phyloP scores from a whole-genome alignment of 2,113 vertebrate genomes.

The Rhinoderma darwinii region DNA sequence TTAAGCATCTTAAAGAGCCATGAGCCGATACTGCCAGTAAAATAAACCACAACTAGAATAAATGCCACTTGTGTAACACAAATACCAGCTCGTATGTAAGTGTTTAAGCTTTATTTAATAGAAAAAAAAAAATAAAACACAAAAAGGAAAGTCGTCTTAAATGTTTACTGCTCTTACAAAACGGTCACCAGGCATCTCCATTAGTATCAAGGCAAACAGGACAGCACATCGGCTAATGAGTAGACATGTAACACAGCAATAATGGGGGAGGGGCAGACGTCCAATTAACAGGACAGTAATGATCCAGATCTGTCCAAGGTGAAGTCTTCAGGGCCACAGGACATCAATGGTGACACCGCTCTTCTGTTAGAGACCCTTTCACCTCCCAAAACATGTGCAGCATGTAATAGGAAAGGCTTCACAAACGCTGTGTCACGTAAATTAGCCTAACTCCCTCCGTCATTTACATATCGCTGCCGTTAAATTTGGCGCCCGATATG shows the following conservation, averaged over 20 bases:
- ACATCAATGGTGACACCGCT: not conserved
- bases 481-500: too few relatives aligned
- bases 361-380: not conserved
- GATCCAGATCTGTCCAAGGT: not conserved
- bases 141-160: not conserved
- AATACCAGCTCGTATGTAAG: conserved; percentile 32
- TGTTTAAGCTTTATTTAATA: conserved; percentile 46
- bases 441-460: too few relatives aligned
- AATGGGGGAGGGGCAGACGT: not conserved
- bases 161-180: conserved; percentile 53
- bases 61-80: conserved; percentile 22
- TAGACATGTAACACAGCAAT: conserved; percentile 12
- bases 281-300: not conserved
- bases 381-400: too few relatives aligned
- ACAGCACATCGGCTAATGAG: conserved; percentile 21
- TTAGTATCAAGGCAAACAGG: conserved; percentile 39
- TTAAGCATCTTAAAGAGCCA: conserved; percentile 52
- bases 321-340: not conserved
- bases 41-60: conserved; percentile 23
- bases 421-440: too few relatives aligned
- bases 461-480: too few relatives aligned
- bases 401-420: too few relatives aligned
- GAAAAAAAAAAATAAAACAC: not conserved
- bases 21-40: conserved; percentile 26
- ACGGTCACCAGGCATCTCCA: not conserved